phyloP scores from a whole-genome alignment of 2,797 vertebrate species.

The Enteromius thamalakanensis region DNA sequence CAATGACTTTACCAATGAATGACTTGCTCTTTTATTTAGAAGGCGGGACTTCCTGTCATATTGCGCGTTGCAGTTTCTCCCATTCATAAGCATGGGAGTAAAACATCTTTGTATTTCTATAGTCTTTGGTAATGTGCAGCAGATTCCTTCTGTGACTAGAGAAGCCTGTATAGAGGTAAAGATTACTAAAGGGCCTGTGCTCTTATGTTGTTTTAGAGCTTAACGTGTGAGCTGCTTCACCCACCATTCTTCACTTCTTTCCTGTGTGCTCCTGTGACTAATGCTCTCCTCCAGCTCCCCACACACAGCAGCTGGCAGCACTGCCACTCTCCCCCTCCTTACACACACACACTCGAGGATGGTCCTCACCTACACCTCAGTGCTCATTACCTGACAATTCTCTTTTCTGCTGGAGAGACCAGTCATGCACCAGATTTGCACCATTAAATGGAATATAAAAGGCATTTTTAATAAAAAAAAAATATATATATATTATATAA shows the following conservation, averaged over 20 bases:
- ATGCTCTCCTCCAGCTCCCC: slow-evolving; percentile 61
- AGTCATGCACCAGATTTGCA: slow-evolving; percentile 49
- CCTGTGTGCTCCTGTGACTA: slow-evolving; percentile 65
- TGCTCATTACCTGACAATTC: slow-evolving; percentile 18
- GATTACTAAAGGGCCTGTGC: slow-evolving; percentile 52
- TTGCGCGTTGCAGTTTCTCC: too few relatives aligned
- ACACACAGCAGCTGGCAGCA: slow-evolving; percentile 71
- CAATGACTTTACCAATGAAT: too few relatives aligned
- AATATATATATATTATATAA: too few relatives aligned
- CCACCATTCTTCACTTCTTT: slow-evolving; percentile 40
- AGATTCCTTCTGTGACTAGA: not conserved
- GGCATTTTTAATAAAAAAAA: not conserved
- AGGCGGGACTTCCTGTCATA: too few relatives aligned
- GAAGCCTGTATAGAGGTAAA: not conserved
- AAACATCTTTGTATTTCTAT: too few relatives aligned
- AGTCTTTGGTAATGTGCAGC: not conserved
- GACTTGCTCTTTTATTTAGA: too few relatives aligned
- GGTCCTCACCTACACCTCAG: slow-evolving; percentile 59
- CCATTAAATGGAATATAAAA: not conserved
- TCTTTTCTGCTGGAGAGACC: slow-evolving; percentile 2
- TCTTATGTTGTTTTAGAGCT: slow-evolving; percentile 58
- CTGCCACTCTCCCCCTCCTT: slow-evolving; percentile 58
- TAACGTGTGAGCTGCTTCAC: slow-evolving; percentile 71
- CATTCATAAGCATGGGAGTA: too few relatives aligned
- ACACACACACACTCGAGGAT: slow-evolving; percentile 65